Conservation (phyloP, 2,888 invertebrate species). For the Leucophenga montana region DNA sequence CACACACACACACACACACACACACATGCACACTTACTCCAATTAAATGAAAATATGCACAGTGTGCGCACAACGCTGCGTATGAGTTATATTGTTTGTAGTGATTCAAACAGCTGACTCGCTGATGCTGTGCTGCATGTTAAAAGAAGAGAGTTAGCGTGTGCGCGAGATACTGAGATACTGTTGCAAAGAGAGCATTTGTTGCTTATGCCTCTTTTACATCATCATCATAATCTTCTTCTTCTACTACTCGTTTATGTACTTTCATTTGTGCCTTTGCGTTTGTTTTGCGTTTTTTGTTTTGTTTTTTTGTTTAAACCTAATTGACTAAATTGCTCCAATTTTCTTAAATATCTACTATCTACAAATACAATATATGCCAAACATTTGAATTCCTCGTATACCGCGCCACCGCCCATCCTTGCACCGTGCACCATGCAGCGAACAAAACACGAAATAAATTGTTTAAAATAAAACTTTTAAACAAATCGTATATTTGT, state of each 20-base stretch:
- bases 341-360: conserved; percentile 34
- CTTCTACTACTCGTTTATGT: neutral
- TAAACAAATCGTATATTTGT: neutral
- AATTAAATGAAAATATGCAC: conserved; percentile 50
- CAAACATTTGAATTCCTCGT: neutral
- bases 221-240: no score
- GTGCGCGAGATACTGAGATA: no score
- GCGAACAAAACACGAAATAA: neutral
- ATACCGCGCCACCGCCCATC: no score
- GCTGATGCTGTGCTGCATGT: no score
- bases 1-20: conserved; percentile 36
- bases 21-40: conserved; percentile 35
- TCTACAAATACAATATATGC: neutral
- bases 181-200: no score
- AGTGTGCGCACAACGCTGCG: conserved; percentile 24
- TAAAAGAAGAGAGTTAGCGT: no score
- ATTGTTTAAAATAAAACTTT: conserved; percentile 2
- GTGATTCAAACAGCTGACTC: no score
- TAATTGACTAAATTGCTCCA: conserved; percentile 43
- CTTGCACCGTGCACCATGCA: neutral
- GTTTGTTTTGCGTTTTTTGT: neutral
- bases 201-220: neutral
- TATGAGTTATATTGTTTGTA: no score
- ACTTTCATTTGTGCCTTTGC: neutral
- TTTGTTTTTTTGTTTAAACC: conserved; percentile 10